Conservation (phyloP, 2,888 invertebrate species). For the Tridacna crocea region DNA sequence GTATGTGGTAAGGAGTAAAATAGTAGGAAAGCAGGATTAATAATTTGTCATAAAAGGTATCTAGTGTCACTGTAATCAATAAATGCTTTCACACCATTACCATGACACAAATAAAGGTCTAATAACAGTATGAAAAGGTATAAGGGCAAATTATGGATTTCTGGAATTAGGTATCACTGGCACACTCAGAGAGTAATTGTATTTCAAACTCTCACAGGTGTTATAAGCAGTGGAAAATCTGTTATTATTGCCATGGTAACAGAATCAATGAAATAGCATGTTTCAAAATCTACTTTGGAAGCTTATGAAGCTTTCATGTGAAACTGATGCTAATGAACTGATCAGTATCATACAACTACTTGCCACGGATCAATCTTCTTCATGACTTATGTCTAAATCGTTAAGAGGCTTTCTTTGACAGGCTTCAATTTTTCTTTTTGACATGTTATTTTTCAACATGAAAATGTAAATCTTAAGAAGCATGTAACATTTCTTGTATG, state of each 20-base stretch:
- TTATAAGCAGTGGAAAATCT: conserved; percentile 23
- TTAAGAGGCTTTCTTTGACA: too few species aligned
- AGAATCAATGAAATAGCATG: conserved; percentile 48
- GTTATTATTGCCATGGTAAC: conserved; percentile 46
- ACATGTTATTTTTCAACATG: too few species aligned
- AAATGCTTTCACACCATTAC: too few species aligned
- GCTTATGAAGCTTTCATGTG: conserved; percentile 28
- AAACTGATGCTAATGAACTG: conserved; percentile 21
- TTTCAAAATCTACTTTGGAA: conserved; percentile 32
- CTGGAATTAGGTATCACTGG: neutral
- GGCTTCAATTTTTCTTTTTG: too few species aligned
- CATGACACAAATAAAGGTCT: too few species aligned
- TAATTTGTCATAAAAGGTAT: too few species aligned
- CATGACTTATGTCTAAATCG: neutral
- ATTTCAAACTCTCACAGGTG: conserved; percentile 20
- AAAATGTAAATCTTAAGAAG: too few species aligned
- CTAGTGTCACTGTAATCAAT: too few species aligned
- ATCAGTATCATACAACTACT: conserved; percentile 29
- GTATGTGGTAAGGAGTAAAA: too few species aligned
- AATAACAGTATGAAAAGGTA: neutral
- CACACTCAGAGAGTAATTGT: neutral
- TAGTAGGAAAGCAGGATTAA: too few species aligned
- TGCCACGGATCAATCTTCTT: conserved; percentile 5
- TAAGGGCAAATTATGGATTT: neutral
- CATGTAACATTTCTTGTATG: too few species aligned